A percentile compares a stretch with the other conserved stretches of the same genome.
These are phyloP conservation scores for Macquaria ambigua DNA, from an alignment of 2,113 vertebrate genomes.

Conservation along the genomic window DNA sequence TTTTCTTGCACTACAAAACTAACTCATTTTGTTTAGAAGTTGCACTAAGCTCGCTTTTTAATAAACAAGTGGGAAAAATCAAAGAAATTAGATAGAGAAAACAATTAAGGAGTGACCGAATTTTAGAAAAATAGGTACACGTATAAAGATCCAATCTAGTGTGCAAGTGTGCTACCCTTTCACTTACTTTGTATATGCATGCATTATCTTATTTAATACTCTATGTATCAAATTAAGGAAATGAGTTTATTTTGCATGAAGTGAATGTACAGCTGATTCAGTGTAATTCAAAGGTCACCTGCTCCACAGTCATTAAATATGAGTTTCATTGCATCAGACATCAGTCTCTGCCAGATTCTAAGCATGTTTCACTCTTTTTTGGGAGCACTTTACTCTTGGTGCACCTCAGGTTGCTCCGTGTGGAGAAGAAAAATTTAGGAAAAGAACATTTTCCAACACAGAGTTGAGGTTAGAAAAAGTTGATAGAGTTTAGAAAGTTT, in stretches of 20 bases:
- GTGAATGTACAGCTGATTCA: background rate
- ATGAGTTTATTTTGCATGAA: background rate
- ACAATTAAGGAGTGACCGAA: background rate
- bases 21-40: background rate
- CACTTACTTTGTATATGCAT: background rate
- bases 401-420: background rate
- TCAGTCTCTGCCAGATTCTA: background rate
- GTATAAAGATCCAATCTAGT: background rate
- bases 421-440: background rate
- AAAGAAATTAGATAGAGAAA: background rate
- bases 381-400: background rate
- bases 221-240: background rate
- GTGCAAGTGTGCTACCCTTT: background rate
- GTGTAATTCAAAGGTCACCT: background rate
- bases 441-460: background rate
- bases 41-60: background rate
- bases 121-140: background rate
- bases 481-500: background rate
- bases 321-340: conserved; percentile 7
- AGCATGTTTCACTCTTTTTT: background rate
- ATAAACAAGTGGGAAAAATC: background rate
- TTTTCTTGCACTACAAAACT: background rate
- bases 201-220: background rate
- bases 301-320: conserved; percentile 19
- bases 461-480: background rate